A percentile compares a stretch with the other conserved stretches of the same genome.
Conservation (phyloP, 2,113 vertebrate genomes). For the Caloenas nicobarica region DNA sequence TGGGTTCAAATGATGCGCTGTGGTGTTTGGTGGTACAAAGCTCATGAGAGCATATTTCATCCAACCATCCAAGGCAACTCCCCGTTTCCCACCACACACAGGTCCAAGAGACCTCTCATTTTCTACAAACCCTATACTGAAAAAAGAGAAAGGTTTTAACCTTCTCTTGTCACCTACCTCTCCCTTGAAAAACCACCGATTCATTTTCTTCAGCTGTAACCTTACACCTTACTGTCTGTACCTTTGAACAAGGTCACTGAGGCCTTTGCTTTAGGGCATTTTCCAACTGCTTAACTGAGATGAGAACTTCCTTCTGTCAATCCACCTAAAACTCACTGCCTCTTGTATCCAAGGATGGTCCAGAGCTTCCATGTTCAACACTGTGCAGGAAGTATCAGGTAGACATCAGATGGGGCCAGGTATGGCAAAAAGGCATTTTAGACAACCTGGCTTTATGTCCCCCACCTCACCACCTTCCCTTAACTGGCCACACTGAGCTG, state of each 20-base stretch:
- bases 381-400: not conserved
- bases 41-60: accelerated
- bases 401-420: not conserved
- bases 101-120: not conserved
- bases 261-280: not conserved
- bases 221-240: not conserved
- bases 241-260: not conserved
- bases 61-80: not conserved
- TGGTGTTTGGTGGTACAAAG: not conserved
- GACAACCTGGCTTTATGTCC: not conserved
- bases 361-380: not conserved
- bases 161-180: not conserved
- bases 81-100: not conserved
- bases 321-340: not conserved
- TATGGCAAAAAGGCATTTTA: not conserved
- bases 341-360: not conserved
- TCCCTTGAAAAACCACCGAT: not conserved
- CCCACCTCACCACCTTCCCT: not conserved
- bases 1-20: not conserved
- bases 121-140: not conserved
- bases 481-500: not conserved
- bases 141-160: not conserved
- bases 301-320: not conserved
- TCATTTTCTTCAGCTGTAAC: not conserved
- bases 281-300: not conserved